phyloP scores from a whole-genome alignment of 2,888 invertebrate genomes.

The Lysandra coridon region DNA sequence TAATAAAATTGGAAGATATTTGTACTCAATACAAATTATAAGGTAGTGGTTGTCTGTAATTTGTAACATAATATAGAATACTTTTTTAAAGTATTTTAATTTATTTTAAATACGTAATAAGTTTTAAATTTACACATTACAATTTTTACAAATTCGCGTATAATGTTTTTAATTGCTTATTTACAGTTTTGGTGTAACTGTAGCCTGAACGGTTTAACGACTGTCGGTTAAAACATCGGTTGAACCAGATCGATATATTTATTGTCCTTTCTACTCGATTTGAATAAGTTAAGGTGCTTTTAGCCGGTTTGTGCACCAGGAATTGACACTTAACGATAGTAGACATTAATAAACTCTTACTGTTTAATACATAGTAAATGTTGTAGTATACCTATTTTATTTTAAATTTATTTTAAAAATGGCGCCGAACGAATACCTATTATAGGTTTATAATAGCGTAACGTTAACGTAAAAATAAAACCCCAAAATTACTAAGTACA shows the following conservation, averaged over 20 bases:
- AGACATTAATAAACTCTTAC: neutral
- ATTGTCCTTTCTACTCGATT: neutral
- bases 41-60: too few species aligned
- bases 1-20: too few species aligned
- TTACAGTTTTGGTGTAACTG: constrained; percentile 24
- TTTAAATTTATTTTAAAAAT: too few species aligned
- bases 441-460: too few species aligned
- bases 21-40: too few species aligned
- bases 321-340: neutral
- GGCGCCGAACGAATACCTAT: too few species aligned
- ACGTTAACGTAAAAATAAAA: too few species aligned
- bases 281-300: neutral
- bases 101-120: neutral
- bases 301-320: neutral
- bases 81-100: neutral
- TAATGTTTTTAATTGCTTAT: neutral
- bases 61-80: too few species aligned
- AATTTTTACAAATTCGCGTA: neutral
- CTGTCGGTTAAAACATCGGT: constrained; percentile 14
- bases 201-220: neutral
- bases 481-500: too few species aligned
- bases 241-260: constrained; percentile 13
- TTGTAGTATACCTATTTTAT: too few species aligned
- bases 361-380: neutral
- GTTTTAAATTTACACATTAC: neutral